Evolutionary conservation across 2,113 vertebrate genomes (phyloP).

Genomic region (Bucco capensis): DNA sequence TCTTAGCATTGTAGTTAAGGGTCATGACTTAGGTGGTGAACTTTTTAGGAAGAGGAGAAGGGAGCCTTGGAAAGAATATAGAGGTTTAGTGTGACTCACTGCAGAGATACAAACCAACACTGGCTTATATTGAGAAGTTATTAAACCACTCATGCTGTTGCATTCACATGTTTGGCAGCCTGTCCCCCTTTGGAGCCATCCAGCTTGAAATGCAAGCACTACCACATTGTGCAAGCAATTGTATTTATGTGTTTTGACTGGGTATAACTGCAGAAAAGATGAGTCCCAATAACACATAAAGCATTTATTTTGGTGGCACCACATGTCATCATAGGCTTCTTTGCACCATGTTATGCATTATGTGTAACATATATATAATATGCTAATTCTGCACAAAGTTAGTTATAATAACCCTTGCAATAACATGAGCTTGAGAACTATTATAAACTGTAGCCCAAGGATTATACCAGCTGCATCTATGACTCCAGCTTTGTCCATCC

Average conservation of each 20-base stretch:
- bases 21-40: not conserved
- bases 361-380: not conserved
- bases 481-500: not conserved
- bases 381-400: not conserved
- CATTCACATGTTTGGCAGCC: not conserved
- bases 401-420: not conserved
- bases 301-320: not conserved
- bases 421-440: not conserved
- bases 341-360: not conserved
- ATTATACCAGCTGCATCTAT: not conserved
- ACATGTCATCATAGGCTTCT: not conserved
- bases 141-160: not conserved
- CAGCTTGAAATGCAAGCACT: not conserved
- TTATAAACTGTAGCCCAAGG: not conserved
- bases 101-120: not conserved
- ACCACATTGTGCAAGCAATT: not conserved
- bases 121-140: not conserved
- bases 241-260: not conserved
- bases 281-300: not conserved
- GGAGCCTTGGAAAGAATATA: not conserved
- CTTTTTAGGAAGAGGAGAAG: not conserved
- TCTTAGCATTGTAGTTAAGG: not conserved
- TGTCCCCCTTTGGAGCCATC: not conserved
- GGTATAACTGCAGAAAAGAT: not conserved
- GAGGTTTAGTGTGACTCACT: not conserved